These are phyloP conservation scores for Takifugu bimaculatus DNA, from an alignment of 2,113 vertebrate species.

Conservation along the genomic window DNA sequence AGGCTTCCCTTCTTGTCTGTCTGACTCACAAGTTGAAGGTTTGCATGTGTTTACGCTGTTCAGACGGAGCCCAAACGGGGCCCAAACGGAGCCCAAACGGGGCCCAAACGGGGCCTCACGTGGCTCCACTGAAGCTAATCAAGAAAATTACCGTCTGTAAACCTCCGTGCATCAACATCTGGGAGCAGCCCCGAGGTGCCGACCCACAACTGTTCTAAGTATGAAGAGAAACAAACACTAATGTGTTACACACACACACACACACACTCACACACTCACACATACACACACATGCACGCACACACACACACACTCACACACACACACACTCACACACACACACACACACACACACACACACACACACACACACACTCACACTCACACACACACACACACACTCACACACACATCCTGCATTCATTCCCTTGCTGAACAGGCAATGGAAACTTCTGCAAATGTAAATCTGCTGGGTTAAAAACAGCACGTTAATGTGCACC, in stretches of 20 bases:
- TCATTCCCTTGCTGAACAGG: constrained; percentile 70
- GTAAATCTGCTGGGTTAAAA: constrained; percentile 80
- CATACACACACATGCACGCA: too few species aligned
- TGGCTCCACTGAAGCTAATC: constrained; percentile 67
- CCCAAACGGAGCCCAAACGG: constrained; percentile 29
- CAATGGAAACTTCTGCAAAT: constrained; percentile 82
- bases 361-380: constrained; percentile 35
- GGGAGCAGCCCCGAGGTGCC: constrained; percentile 51
- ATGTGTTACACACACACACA: too few species aligned
- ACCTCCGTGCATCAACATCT: constrained; percentile 69
- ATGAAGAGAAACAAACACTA: constrained; percentile 42
- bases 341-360: constrained; percentile 19
- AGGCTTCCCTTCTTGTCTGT: constrained; percentile 51
- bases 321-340: too few species aligned
- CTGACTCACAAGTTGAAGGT: constrained; percentile 43
- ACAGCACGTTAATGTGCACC: constrained; percentile 78
- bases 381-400: constrained; percentile 12
- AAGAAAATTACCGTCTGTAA: constrained; percentile 77
- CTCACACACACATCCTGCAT: constrained; percentile 48
- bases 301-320: constrained; percentile 32
- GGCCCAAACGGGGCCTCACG: constrained; percentile 44
- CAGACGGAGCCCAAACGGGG: constrained; percentile 2
- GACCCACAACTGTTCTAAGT: constrained; percentile 44
- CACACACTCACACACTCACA: too few species aligned
- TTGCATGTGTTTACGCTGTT: constrained; percentile 59